These are phyloP conservation scores for Siphlonurus alternatus DNA, from an alignment of 2,888 invertebrate genomes.

Conservation along the genomic window DNA sequence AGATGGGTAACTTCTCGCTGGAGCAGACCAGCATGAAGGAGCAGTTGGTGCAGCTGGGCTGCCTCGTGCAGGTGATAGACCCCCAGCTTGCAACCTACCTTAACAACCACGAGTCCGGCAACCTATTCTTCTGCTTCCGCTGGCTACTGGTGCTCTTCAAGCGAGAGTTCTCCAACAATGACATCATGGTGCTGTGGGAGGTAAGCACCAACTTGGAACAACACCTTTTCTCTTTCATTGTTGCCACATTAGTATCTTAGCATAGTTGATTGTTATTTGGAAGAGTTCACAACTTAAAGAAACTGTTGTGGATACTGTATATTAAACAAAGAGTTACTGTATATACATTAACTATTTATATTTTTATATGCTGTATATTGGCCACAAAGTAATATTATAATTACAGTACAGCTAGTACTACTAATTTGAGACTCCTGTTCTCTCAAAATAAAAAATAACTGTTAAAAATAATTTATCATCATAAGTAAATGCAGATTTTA, in stretches of 20 bases:
- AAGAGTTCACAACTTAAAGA: background rate
- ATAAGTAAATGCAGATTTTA: too few relatives aligned
- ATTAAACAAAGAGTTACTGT: background rate
- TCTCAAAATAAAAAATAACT: too few relatives aligned
- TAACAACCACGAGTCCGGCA: conserved; percentile 71
- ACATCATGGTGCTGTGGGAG: conserved; percentile 89
- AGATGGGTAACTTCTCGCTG: conserved; percentile 87
- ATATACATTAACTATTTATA: too few relatives aligned
- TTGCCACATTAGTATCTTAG: background rate
- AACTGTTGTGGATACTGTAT: background rate
- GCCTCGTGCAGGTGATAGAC: conserved; percentile 62
- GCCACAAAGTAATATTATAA: too few relatives aligned
- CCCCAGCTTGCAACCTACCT: conserved; percentile 76
- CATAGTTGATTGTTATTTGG: background rate
- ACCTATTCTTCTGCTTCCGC: conserved; percentile 98
- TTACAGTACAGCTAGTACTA: too few relatives aligned
- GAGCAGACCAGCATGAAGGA: conserved; percentile 94
- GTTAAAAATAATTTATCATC: too few relatives aligned
- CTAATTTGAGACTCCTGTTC: too few relatives aligned
- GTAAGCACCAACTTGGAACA: conserved; percentile 31
- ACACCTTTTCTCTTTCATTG: background rate
- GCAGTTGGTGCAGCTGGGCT: conserved; percentile 72
- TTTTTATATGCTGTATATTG: too few relatives aligned
- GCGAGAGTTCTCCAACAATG: conserved; percentile 72
- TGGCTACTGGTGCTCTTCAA: conserved; percentile 96